A percentile compares a stretch with the other conserved stretches of the same genome.
phyloP scores from a whole-genome alignment of 2,888 invertebrate species.

The Brachypterus glaber region DNA sequence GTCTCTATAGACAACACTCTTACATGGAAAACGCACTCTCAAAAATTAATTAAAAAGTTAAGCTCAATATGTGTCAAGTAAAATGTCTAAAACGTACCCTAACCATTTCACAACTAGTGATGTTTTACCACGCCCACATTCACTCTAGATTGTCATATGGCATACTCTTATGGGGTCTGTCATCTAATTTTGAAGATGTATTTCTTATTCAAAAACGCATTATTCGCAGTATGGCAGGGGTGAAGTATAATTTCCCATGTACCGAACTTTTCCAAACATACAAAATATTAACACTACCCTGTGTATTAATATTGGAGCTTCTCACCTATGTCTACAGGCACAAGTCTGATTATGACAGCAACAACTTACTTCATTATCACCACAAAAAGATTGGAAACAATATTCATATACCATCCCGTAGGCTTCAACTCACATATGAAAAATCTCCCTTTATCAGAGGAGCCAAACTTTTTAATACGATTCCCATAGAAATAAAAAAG shows the following conservation, averaged over 20 bases:
- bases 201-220: slow-evolving; percentile 1
- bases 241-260: not conserved
- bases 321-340: not conserved
- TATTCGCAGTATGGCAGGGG: not conserved
- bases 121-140: not conserved
- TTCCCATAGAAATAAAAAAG: no score
- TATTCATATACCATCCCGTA: no score
- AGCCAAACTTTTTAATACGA: no score
- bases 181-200: not conserved
- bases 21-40: not conserved
- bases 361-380: slow-evolving; percentile 11
- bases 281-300: not conserved
- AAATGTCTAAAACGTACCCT: no score
- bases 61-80: not conserved
- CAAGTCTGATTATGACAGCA: not conserved
- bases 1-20: no score
- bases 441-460: no score
- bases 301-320: not conserved
- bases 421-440: no score
- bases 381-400: no score
- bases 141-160: not conserved
- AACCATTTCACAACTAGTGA: not conserved
- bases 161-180: not conserved
- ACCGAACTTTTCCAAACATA: not conserved
- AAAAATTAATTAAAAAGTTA: not conserved